phyloP scores from a whole-genome alignment of 2,113 vertebrate genomes.

The Sceloporus tristichus region DNA sequence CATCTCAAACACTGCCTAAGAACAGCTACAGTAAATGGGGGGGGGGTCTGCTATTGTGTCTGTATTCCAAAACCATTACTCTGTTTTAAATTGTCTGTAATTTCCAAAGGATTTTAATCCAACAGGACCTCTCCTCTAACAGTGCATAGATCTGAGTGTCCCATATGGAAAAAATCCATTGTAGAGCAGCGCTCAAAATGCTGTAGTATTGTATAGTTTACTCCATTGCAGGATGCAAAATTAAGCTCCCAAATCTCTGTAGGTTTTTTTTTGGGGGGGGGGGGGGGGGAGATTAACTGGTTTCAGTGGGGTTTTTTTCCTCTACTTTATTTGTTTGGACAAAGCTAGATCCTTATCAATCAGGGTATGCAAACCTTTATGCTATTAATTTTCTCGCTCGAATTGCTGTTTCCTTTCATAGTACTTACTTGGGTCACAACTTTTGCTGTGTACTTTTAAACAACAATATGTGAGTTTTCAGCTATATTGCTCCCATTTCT shows the following conservation, averaged over 20 bases:
- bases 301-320: background rate
- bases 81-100: background rate
- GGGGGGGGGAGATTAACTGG: too few relatives aligned
- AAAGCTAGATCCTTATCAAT: background rate
- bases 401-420: background rate
- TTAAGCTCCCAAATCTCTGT: too few relatives aligned
- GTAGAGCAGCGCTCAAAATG: too few relatives aligned
- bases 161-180: background rate
- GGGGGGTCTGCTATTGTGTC: background rate
- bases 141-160: background rate
- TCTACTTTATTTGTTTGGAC: background rate
- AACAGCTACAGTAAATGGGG: background rate
- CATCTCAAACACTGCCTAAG: constrained; percentile 24
- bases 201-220: too few relatives aligned
- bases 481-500: background rate
- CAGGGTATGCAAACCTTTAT: background rate
- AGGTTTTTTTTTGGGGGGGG: background rate
- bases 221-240: too few relatives aligned
- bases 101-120: background rate
- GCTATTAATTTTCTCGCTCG: background rate
- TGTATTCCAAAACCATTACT: constrained; percentile 17
- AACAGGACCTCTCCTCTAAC: background rate
- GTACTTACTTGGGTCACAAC: background rate
- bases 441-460: background rate
- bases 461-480: background rate